These are phyloP conservation scores for Amphiprion ocellaris DNA, from an alignment of 2,113 vertebrate genomes.

Conservation along the genomic window DNA sequence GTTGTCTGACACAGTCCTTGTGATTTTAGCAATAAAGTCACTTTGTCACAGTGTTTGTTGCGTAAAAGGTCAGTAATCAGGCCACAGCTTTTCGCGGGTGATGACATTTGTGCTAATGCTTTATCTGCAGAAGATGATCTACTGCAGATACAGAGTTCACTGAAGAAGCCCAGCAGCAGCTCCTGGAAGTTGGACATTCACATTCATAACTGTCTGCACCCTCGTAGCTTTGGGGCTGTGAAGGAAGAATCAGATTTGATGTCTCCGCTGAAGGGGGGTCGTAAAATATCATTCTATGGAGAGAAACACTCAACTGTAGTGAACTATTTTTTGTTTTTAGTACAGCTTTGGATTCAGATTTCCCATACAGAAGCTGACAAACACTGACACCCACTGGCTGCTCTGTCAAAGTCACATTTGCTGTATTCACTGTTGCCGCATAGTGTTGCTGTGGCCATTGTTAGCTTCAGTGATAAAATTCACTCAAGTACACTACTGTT, in stretches of 20 bases:
- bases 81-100: background rate
- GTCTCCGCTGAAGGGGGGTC: background rate
- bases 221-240: background rate
- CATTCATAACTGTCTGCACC: constrained; percentile 9
- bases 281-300: background rate
- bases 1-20: no score
- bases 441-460: no score
- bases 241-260: constrained; percentile 13
- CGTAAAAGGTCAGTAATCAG: no score
- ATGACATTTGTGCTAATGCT: background rate
- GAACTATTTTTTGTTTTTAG: background rate
- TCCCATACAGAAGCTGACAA: background rate
- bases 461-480: no score
- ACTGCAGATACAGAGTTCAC: background rate
- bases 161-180: background rate
- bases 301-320: background rate
- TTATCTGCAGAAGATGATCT: constrained; percentile 5
- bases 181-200: background rate
- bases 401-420: background rate
- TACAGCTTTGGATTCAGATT: background rate
- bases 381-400: constrained; percentile 55
- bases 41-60: no score
- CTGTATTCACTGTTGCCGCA: background rate
- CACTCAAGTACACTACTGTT: no score
- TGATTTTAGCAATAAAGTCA: no score